Evolutionary conservation across 2,113 vertebrate species (phyloP), one percentile per base, ranked within the genome.

Genomic region (Cettia cetti): DNA sequence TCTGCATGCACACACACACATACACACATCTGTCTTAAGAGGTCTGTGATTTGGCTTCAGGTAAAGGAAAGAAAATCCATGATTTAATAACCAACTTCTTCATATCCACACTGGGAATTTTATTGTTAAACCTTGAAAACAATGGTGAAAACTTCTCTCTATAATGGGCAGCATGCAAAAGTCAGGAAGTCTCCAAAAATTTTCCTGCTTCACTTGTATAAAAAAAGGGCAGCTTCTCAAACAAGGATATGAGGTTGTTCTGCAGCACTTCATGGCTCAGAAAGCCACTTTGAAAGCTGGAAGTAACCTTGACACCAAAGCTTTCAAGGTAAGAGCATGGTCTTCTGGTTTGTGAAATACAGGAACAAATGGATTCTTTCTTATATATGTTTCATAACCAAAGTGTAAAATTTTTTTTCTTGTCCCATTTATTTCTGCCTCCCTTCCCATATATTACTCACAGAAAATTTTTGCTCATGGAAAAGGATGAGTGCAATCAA

Each of bases 211-310:
- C 21, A 56, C 40, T 30, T 42, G 21, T 5, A 30, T 56, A 63
- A 76, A 33, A 44, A 64, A 79, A 45, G 2, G 4, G 12, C 8
- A 60, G 7, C 12, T 74, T 82, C 42, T 54, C 0, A 0, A 56
- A 44, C 11, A 54, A 59, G 30, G 78, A 40, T 8, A 52, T 16
- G 44, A 78, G 12, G 7, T 6, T 50, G 17, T 10, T 71, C 10
- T 40, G 9, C 21, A 63, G 20, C 0, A 0, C 4, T 30, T 30
- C 23, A 44, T 1, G 3, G 18, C 30, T 89, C 30, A 82, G 35
- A 76, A 86, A 69, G 31, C 70, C 45, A 11, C 10, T 81, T 20
- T 28, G 15, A 47, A 24, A 44, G 45, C 11, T 49, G 54, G 5
- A 65, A 70, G 37, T 40, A 19, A 86, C 42, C 20, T 52, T 17